Percentiles rank a stretch among this genome's conserved stretches.
phyloP scores from a whole-genome alignment of 1,140 invertebrate species.

The Anoplolepis gracilipes region DNA sequence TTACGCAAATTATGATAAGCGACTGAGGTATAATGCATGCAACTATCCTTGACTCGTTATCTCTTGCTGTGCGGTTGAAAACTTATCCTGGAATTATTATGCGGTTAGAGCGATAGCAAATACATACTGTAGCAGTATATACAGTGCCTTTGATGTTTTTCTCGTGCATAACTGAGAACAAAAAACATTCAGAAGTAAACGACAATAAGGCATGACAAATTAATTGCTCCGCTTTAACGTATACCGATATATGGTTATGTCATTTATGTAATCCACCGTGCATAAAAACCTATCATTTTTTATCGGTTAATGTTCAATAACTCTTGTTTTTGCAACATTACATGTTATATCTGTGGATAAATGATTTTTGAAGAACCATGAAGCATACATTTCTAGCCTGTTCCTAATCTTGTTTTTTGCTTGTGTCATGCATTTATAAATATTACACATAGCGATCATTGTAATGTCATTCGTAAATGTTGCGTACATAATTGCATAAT shows the following conservation, averaged over 20 bases:
- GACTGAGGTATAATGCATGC: background rate
- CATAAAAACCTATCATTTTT: constrained; percentile 24
- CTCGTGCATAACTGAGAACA: background rate
- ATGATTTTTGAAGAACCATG: background rate
- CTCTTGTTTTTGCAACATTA: constrained; percentile 20
- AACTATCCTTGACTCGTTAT: constrained; percentile 40
- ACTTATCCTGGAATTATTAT: constrained; percentile 38
- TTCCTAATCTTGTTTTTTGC: background rate
- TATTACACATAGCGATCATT: constrained; percentile 1
- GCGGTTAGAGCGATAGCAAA: background rate
- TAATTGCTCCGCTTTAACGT: background rate
- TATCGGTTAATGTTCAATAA: background rate
- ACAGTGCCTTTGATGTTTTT: background rate
- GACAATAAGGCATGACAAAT: background rate
- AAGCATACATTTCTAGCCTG: background rate
- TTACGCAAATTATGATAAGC: constrained; percentile 25
- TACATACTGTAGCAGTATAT: background rate
- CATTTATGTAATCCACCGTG: constrained; percentile 5
- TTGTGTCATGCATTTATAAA: background rate
- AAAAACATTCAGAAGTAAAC: background rate
- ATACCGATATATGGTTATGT: background rate
- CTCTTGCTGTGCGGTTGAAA: background rate
- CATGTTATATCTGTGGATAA: background rate
- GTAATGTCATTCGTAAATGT: background rate
- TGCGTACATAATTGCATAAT: constrained; percentile 29